Conservation (phyloP, 2,888 invertebrate genomes). For the Eilema depressum region DNA sequence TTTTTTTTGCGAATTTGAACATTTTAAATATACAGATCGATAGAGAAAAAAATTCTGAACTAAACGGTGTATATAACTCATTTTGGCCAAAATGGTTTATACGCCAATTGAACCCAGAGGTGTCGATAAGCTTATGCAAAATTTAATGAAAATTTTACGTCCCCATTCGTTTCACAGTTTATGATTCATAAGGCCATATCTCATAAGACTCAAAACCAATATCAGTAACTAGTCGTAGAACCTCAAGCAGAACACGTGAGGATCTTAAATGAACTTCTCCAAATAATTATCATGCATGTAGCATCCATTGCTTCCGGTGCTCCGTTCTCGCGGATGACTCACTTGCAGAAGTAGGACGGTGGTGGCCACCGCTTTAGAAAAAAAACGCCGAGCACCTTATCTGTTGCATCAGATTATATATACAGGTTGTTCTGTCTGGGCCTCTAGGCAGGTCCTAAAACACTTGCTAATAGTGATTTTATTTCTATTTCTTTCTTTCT, state of each 20-base stretch:
- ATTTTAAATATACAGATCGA: too few relatives aligned
- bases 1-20: too few relatives aligned
- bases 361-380: constrained; percentile 77
- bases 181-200: background rate
- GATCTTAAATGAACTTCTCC: constrained; percentile 3
- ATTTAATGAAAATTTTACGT: background rate
- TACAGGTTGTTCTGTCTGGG: constrained; percentile 64
- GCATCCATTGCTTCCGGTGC: constrained; percentile 63
- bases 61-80: too few relatives aligned
- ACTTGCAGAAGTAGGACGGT: constrained; percentile 79
- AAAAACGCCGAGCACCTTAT: constrained; percentile 76
- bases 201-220: background rate
- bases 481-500: too few relatives aligned
- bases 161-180: background rate
- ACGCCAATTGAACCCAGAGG: too few relatives aligned
- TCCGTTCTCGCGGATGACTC: constrained; percentile 69
- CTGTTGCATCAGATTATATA: constrained; percentile 82
- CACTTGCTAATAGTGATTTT: too few relatives aligned
- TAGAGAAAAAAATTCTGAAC: too few relatives aligned
- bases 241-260: background rate
- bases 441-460: background rate
- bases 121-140: too few relatives aligned
- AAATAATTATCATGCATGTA: constrained; percentile 30
- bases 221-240: background rate
- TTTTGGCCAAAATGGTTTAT: too few relatives aligned